Conservation (phyloP, 2,113 vertebrate genomes). For the Natator depressus region DNA sequence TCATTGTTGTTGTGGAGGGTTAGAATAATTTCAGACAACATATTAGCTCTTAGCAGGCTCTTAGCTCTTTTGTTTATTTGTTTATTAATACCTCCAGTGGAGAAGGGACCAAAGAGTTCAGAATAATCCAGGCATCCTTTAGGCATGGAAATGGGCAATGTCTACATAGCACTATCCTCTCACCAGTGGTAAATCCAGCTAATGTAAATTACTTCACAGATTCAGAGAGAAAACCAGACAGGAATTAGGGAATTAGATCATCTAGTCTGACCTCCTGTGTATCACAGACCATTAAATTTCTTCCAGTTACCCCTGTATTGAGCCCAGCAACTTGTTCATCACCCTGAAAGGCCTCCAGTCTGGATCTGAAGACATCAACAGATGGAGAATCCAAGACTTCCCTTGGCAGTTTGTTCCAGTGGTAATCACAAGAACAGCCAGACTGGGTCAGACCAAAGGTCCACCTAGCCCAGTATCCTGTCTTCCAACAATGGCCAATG, state of each 20-base stretch:
- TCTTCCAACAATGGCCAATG: too few species aligned
- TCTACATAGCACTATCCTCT: neutral
- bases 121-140: neutral
- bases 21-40: constrained; percentile 82
- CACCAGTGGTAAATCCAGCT: neutral
- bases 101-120: constrained; percentile 7
- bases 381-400: neutral
- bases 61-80: neutral
- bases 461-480: too few species aligned
- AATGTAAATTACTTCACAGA: neutral
- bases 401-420: neutral
- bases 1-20: constrained; percentile 80
- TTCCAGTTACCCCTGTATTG: neutral
- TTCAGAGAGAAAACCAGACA: neutral
- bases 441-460: too few species aligned
- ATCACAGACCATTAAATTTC: neutral
- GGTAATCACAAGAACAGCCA: neutral
- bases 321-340: rapidly evolving
- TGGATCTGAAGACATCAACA: rapidly evolving
- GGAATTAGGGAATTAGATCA: neutral
- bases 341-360: neutral
- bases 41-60: constrained; percentile 56
- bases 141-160: neutral
- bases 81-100: constrained; percentile 46
- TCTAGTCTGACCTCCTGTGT: neutral